Base-by-base conservation (phyloP, 2,113 vertebrate species). In the Ardeotis arabs region DNA sequence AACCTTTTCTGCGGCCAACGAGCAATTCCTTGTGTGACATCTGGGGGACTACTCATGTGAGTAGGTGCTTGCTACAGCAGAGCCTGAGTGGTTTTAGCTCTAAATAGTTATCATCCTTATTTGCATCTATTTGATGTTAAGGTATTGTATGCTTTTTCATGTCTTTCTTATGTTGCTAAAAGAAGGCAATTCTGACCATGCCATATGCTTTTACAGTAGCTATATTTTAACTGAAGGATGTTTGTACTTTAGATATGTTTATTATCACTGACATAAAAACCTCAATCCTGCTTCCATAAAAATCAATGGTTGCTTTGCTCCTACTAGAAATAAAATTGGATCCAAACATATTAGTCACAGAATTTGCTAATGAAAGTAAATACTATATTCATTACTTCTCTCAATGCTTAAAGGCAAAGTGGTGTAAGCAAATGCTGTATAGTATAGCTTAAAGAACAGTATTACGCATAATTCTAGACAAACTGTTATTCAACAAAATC, bases 351-450 rank as follows among this genome's bases (percentile, higher is more conserved):
- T 55, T 62, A 89, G 47, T 83, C 59, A 82, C 35, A 52, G 95
- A 69, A 70, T 72, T 85, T 77, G 75, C 67, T 69, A 79, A 60
- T 62, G 84, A 60, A 95, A 93, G 58, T 87, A 87, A 91, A 82
- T 70, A 76, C 13, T 14, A 0, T 72, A 79, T 78, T 90, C 53
- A 90, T 82, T 75, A 87, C 78, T 53, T 84, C 60, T 91, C 50
- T 88, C 72, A 74, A 64, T 29, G 68, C 72, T 93, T 85, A 77
- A 96, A 94, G 90, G 95, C 88, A 95, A 96, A 95, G 90, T 73
- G 92, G 93, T 93, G 55, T 80, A 77, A 90, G 95, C 79, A 87
- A 90, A 87, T 89, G 53, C 33, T 78, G 20, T 47, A 60, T 8
- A 73, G 23, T 23, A 22, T 7, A 84, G 29, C 70, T 90, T 31